A percentile compares a stretch with the other conserved stretches of the same genome.
Conservation (phyloP, 2,888 invertebrate species). For the Physocephala rufipes region DNA sequence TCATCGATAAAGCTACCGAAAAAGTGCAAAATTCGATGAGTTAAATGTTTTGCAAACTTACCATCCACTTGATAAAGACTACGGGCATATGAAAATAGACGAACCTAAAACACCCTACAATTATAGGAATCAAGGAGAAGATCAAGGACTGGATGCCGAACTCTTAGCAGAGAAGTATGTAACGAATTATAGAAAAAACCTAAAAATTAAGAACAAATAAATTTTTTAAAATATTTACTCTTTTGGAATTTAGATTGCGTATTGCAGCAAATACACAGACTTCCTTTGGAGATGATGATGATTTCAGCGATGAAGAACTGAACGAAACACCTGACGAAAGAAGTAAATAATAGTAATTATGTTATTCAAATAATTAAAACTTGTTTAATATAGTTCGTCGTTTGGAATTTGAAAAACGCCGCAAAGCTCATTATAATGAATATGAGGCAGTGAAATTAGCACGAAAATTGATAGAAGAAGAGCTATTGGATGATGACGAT, state of each 20-base stretch:
- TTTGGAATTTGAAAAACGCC: conserved; percentile 87
- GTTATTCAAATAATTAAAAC: not conserved
- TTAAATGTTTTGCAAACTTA: conserved; percentile 98
- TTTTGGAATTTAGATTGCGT: conserved; percentile 56
- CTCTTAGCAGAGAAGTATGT: conserved; percentile 80
- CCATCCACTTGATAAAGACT: conserved; percentile 98
- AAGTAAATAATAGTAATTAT: conserved; percentile 57
- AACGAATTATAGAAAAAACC: not conserved
- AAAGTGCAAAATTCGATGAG: conserved; percentile 92
- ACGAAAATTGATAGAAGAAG: conserved; percentile 88
- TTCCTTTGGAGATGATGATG: conserved; percentile 67
- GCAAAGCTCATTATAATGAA: conserved; percentile 98
- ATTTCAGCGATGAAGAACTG: conserved; percentile 70
- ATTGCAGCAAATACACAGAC: conserved; percentile 62
- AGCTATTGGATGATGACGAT: conserved; percentile 84
- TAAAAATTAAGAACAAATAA: not conserved
- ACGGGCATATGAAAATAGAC: conserved; percentile 98
- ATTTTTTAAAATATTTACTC: not conserved
- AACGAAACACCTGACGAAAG: conserved; percentile 73
- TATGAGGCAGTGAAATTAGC: conserved; percentile 94
- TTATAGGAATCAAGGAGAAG: conserved; percentile 70
- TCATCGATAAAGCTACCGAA: conserved; percentile 65
- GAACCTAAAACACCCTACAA: conserved; percentile 96
- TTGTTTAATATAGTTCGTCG: conserved; percentile 69
- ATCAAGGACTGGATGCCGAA: conserved; percentile 73